Percentiles rank a stretch among this genome's conserved stretches.
phyloP scores from a whole-genome alignment of 2,888 invertebrate genomes.

The Hemaris fuciformis region DNA sequence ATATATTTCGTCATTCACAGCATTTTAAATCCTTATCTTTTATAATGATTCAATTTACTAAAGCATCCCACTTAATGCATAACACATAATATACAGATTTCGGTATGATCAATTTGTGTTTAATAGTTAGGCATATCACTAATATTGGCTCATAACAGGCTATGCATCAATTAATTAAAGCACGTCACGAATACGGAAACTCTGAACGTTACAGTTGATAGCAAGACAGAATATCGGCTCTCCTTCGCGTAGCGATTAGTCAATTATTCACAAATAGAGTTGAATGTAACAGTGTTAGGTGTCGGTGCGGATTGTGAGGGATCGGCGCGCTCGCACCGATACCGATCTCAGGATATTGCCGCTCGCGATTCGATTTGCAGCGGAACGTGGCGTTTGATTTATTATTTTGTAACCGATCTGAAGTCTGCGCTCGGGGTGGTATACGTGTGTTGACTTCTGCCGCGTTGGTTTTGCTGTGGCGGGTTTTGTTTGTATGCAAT shows the following conservation, averaged over 20 bases:
- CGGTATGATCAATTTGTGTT: background rate
- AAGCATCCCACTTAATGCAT: no score
- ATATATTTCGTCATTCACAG: no score
- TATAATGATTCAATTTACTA: no score
- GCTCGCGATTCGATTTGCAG: constrained; percentile 33
- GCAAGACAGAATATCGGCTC: background rate
- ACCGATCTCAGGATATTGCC: constrained; percentile 30
- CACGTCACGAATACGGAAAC: background rate
- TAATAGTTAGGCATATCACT: background rate
- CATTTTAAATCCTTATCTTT: no score
- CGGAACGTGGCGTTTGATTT: constrained; percentile 30
- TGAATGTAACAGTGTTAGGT: constrained; percentile 20
- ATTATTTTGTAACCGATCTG: constrained; percentile 25
- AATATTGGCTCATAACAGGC: background rate
- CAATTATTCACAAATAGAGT: constrained; percentile 23
- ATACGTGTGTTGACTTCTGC: background rate
- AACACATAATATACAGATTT: no score
- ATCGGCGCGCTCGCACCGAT: constrained; percentile 13
- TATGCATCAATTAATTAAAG: background rate
- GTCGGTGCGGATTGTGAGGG: constrained; percentile 21
- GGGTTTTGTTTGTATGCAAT: background rate
- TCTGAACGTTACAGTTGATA: background rate
- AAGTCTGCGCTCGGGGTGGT: background rate
- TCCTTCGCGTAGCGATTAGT: constrained; percentile 19
- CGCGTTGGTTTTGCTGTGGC: background rate